These are phyloP conservation scores for Diloba caeruleocephala DNA, from an alignment of 2,888 invertebrate genomes.

Conservation along the genomic window DNA sequence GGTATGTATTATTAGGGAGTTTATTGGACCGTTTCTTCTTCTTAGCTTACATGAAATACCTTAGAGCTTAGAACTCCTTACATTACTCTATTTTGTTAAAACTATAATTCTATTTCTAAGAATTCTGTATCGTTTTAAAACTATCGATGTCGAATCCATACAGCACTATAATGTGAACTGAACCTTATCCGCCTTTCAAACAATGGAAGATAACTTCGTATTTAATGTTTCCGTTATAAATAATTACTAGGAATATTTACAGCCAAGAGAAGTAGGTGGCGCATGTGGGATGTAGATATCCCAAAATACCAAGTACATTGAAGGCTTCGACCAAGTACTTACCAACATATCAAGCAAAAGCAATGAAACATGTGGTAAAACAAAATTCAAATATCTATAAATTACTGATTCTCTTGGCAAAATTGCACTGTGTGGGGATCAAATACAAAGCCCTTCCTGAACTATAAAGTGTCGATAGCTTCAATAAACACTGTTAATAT, in stretches of 20 bases:
- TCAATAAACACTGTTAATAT: slow-evolving; percentile 12
- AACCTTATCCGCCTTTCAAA: slow-evolving; percentile 27
- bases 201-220: slow-evolving; percentile 26
- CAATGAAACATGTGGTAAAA: slow-evolving; percentile 44
- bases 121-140: too few species aligned
- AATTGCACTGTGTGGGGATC: slow-evolving; percentile 22
- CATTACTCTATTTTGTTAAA: too few species aligned
- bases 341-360: slow-evolving; percentile 18
- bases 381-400: slow-evolving; percentile 38
- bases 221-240: slow-evolving; percentile 32
- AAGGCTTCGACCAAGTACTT: slow-evolving; percentile 11
- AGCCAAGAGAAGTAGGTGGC: slow-evolving; percentile 25
- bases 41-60: too few species aligned
- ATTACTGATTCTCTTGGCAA: slow-evolving; percentile 34
- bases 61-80: too few species aligned
- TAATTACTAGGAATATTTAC: slow-evolving; percentile 13
- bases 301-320: slow-evolving; percentile 26
- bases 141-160: slow-evolving; percentile 1
- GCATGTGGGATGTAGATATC: slow-evolving; percentile 37
- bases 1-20: too few species aligned
- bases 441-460: slow-evolving; percentile 23
- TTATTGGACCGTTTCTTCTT: too few species aligned
- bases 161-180: background rate
- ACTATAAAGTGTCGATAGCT: slow-evolving; percentile 19
- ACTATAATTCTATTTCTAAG: too few species aligned